Conservation (phyloP, 2,113 vertebrate species). For the Pundamilia nyererei region DNA sequence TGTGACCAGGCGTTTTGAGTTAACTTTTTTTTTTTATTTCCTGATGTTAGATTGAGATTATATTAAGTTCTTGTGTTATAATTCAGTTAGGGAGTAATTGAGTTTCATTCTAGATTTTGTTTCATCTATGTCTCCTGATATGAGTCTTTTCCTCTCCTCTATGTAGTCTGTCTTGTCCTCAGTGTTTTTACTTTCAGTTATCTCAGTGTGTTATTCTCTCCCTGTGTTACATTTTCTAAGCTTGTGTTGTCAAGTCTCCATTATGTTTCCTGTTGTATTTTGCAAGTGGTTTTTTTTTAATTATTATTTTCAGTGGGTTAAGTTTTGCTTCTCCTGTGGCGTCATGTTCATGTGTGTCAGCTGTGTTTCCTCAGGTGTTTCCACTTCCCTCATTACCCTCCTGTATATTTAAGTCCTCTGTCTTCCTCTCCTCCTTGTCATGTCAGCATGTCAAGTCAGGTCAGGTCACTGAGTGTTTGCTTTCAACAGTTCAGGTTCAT, state of each 20-base stretch:
- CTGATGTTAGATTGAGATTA: fast-evolving
- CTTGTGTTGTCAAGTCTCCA: not conserved
- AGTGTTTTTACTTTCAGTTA: not conserved
- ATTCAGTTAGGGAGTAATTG: not conserved
- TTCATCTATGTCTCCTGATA: not conserved
- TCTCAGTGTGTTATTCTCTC: fast-evolving
- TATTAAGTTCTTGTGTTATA: not conserved
- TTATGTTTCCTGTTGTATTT: not conserved
- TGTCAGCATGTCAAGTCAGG: not conserved
- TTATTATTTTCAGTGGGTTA: fast-evolving
- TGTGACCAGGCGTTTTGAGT: no score
- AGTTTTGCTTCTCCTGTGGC: not conserved
- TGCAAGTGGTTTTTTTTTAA: fast-evolving
- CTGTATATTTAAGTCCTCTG: not conserved
- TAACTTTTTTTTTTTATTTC: fast-evolving
- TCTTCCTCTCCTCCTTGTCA: fast-evolving
- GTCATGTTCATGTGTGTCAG: fast-evolving
- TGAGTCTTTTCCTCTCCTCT: not conserved
- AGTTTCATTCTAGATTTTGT: fast-evolving
- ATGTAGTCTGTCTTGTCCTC: not conserved
- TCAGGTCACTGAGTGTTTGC: not conserved
- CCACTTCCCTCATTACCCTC: not conserved
- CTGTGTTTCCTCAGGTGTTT: not conserved
- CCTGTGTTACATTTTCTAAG: not conserved
- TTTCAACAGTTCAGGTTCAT: not conserved